Percentiles rank a stretch among this genome's conserved stretches.
phyloP scores from a whole-genome alignment of 1,140 invertebrate species.

The Hylaeus volcanicus region DNA sequence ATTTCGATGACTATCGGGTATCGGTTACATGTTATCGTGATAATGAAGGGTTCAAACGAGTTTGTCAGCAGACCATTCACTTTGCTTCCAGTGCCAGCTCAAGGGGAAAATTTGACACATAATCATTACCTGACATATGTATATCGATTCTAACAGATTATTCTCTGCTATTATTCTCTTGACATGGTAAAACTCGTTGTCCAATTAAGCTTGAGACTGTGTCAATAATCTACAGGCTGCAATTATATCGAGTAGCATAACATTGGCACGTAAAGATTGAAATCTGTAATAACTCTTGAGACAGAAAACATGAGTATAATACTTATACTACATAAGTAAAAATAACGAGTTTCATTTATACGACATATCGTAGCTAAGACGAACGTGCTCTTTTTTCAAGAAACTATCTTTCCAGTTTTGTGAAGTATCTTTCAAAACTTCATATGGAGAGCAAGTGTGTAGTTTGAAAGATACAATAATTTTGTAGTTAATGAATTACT shows the following conservation, averaged over 20 bases:
- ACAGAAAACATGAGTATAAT: too few relatives aligned
- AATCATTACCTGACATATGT: constrained; percentile 27
- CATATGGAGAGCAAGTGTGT: too few relatives aligned
- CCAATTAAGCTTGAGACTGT: not conserved
- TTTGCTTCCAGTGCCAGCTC: constrained; percentile 38
- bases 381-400: too few relatives aligned
- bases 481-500: too few relatives aligned
- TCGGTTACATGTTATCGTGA: constrained; percentile 46
- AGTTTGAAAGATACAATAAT: too few relatives aligned
- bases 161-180: constrained; percentile 3
- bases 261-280: not conserved
- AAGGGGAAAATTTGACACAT: constrained; percentile 56
- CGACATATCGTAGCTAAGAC: too few relatives aligned
- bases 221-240: not conserved
- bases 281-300: too few relatives aligned
- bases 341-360: too few relatives aligned
- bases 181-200: not conserved
- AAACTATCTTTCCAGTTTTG: too few relatives aligned
- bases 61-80: constrained; percentile 43
- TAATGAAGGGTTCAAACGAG: constrained; percentile 58
- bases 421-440: too few relatives aligned
- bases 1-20: constrained; percentile 61
- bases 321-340: too few relatives aligned
- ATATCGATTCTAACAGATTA: constrained; percentile 12
- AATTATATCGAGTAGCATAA: not conserved